Percentiles rank a stretch among this genome's conserved stretches.
phyloP scores from a whole-genome alignment of 2,797 vertebrate species.

The Enteromius viviparus region DNA sequence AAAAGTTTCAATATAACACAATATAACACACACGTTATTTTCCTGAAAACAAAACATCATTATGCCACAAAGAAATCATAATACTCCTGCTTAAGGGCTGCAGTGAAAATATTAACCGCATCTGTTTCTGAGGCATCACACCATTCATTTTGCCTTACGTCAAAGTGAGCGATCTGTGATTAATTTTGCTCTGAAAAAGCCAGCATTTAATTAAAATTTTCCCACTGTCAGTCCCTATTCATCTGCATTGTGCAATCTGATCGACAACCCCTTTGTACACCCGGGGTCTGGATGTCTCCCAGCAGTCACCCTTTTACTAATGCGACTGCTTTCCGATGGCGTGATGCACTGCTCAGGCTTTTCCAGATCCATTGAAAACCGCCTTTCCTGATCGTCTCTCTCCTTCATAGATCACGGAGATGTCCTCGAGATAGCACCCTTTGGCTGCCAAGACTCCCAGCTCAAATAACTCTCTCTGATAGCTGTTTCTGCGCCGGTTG shows the following conservation, averaged over 20 bases:
- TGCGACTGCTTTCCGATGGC: conserved; percentile 12
- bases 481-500: conserved; percentile 55
- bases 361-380: conserved; percentile 61
- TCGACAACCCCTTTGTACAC: conserved; percentile 12
- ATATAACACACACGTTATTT: background rate
- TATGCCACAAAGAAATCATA: background rate
- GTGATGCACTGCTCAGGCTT: conserved; percentile 32
- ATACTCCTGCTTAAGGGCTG: conserved; percentile 6
- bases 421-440: conserved; percentile 75
- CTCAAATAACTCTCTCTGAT: conserved; percentile 75
- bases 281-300: conserved; percentile 1
- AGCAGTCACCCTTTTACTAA: conserved; percentile 29
- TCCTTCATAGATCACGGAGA: conserved; percentile 76
- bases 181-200: conserved; percentile 21
- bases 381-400: conserved; percentile 66
- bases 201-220: conserved; percentile 2
- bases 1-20: background rate
- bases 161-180: conserved; percentile 8
- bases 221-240: conserved; percentile 23
- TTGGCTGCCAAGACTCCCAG: conserved; percentile 59
- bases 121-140: conserved; percentile 14
- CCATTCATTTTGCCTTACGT: background rate
- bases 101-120: conserved; percentile 18
- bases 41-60: conserved; percentile 7
- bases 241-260: conserved; percentile 37